phyloP scores from a whole-genome alignment of 2,797 vertebrate genomes.

The Enteromius unitaeniatus region DNA sequence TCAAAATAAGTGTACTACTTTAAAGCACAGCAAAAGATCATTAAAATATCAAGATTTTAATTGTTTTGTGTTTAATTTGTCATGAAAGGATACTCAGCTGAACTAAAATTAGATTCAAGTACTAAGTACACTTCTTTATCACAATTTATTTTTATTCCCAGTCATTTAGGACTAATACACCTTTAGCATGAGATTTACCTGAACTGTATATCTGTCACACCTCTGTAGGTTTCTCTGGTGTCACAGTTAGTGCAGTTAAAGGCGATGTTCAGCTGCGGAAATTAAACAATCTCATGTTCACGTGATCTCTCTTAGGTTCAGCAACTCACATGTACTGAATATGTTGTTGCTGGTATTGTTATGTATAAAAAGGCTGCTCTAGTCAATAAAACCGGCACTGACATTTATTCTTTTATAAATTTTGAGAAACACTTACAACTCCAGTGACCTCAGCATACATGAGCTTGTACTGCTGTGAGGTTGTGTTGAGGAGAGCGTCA shows the following conservation, averaged over 20 bases:
- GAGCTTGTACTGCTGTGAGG: conserved; percentile 50
- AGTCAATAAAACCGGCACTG: background rate
- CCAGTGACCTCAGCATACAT: conserved; percentile 59
- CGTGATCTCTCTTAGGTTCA: background rate
- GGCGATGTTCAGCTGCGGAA: conserved; percentile 57
- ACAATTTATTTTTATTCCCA: background rate
- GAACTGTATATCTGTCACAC: conserved; percentile 63
- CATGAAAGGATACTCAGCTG: background rate
- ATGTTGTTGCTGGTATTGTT: background rate
- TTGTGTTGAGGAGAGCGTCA: conserved; percentile 31
- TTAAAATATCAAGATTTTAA: background rate
- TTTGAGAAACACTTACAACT: conserved; percentile 64
- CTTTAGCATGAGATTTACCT: conserved; percentile 62
- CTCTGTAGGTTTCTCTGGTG: conserved; percentile 46
- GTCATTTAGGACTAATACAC: background rate
- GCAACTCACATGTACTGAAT: background rate
- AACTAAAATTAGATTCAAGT: background rate
- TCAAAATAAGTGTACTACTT: background rate
- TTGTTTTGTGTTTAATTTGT: background rate
- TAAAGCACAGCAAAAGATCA: background rate
- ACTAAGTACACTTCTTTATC: background rate
- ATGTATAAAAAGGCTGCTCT: background rate
- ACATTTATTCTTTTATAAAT: background rate
- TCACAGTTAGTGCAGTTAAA: conserved; percentile 57
- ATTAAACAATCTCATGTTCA: background rate